Evolutionary conservation across 2,113 vertebrate species (phyloP).

Genomic region (Passer domesticus): DNA sequence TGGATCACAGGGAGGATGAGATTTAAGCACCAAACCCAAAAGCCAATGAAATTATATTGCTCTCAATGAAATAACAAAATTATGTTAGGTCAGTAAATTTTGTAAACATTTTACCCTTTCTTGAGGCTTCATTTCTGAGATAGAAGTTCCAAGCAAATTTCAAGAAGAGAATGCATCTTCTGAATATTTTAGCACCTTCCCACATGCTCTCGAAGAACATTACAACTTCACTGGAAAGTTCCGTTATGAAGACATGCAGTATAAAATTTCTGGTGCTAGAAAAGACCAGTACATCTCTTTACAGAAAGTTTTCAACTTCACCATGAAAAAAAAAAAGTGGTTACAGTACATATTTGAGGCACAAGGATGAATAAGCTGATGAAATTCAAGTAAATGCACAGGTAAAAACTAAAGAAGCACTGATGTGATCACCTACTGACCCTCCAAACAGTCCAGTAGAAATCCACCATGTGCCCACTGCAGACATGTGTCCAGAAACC

Average conservation of each 20-base stretch:
- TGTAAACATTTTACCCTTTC: not conserved
- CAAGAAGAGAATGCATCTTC: not conserved
- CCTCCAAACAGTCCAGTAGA: not conserved
- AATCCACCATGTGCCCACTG: not conserved
- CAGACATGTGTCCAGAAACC: not conserved
- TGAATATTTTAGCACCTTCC: constrained; percentile 32
- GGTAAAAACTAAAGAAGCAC: not conserved
- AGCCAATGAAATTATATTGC: not conserved
- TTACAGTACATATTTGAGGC: not conserved
- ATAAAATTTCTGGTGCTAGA: not conserved
- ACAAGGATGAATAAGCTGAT: not conserved
- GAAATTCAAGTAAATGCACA: not conserved
- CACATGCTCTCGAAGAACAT: not conserved
- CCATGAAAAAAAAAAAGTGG: not conserved
- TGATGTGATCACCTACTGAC: not conserved
- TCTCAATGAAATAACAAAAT: not conserved
- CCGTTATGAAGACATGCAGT: not conserved
- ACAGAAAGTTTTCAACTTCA: not conserved
- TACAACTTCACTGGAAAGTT: not conserved
- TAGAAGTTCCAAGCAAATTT: not conserved
- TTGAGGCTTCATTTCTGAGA: not conserved
- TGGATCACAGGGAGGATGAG: not conserved
- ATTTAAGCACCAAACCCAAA: not conserved
- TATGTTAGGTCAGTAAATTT: not conserved
- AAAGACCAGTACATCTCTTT: not conserved